Base-by-base conservation (phyloP, 2,113 vertebrate species). In the Actinemys pallida region DNA sequence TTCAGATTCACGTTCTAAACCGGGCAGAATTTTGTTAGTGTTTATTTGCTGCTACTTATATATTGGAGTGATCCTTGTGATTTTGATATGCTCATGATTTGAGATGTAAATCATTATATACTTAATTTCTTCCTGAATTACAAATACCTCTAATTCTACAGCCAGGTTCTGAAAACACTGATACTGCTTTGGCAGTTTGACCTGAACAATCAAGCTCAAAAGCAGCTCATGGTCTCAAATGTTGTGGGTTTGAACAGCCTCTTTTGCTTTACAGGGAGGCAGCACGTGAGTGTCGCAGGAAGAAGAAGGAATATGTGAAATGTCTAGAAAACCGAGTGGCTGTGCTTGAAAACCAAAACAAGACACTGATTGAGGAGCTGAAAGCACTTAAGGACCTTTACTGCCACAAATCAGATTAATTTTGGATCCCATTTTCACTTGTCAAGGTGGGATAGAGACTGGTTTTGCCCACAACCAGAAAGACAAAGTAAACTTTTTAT, bases 361-460 rank as follows among this genome's bases (percentile, higher is more conserved):
- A 99, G 98, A 99, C 99, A 97, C 98, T 99, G 96, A 99, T 99
- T 75, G 99, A 99, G 98, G 99, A 99, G 98, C 99, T 99, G 78
- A 99, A 99, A 99, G 99, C 99, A 98, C 99, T 99, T 98, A 99
- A 99, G 98, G 99, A 99, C 99, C 99, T 99, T 97, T 99, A 99
- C 98, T 99, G 99, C 98, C 99, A 99, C 98, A 99, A 99, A 98
- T 99, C 99, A 57, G 99, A 99, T 98, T 99, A 99, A 98, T 97
- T 97, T 96, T 97, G 98, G 91, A 96, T 96, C 95, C 92, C 83
- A 87, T 97, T 98, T 98, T 98, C 92, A 97, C 90, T 96, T 93
- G 57, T 95, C 96, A 96, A 82, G 97, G 96, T 97, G 98, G 98
- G 98, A 98, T 98, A 99, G 97, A 99, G 98, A 99, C 99, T 99